Conservation (phyloP, 2,113 vertebrate species). For the Poeciliopsis occidentalis region DNA sequence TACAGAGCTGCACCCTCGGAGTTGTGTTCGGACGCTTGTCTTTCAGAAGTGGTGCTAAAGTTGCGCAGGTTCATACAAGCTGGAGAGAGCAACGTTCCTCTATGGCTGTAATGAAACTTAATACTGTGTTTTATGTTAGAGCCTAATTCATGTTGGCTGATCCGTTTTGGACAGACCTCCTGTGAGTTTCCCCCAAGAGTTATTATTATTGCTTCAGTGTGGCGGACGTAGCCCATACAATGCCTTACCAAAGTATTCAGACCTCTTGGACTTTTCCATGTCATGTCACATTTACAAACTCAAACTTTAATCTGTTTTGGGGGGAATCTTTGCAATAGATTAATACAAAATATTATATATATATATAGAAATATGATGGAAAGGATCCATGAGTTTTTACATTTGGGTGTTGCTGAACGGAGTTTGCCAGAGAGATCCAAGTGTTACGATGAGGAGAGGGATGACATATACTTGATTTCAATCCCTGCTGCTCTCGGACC, state of each 20-base stretch:
- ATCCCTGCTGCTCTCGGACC: neutral
- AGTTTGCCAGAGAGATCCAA: neutral
- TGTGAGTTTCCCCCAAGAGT: conserved; percentile 35
- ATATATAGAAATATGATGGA: neutral
- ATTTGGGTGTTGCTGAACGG: neutral
- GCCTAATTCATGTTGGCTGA: conserved; percentile 26
- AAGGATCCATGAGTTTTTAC: neutral
- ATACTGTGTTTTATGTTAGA: conserved; percentile 48
- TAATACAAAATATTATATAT: neutral
- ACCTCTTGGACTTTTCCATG: neutral
- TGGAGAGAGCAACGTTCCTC: conserved; percentile 13
- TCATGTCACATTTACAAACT: neutral
- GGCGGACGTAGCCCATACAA: conserved; percentile 38
- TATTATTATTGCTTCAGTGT: conserved; percentile 41
- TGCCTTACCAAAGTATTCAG: neutral
- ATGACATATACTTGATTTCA: neutral
- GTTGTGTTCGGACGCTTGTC: conserved; percentile 1
- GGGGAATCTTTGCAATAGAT: neutral
- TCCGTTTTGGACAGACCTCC: conserved; percentile 34
- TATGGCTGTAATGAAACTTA: conserved; percentile 55
- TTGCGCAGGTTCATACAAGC: conserved; percentile 16
- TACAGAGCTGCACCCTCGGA: conserved; percentile 28
- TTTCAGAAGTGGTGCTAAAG: conserved; percentile 23
- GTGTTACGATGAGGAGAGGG: neutral
- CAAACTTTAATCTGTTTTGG: neutral